A percentile compares a stretch with the other conserved stretches of the same genome.
Conservation (phyloP, 2,888 invertebrate genomes). For the Lysandra bellargus region DNA sequence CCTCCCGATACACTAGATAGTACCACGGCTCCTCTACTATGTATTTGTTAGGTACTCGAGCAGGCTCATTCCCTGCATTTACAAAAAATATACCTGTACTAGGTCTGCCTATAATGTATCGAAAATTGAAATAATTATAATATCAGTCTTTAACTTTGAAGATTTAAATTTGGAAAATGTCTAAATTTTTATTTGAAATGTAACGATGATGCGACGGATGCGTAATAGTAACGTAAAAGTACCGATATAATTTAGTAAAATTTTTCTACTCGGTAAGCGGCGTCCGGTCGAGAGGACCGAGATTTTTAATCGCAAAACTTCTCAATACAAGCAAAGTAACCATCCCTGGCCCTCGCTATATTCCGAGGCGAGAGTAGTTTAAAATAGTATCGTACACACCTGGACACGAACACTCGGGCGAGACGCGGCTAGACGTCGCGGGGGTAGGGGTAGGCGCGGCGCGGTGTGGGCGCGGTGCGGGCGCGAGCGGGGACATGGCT, state of each 20-base stretch:
- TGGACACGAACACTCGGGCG: neutral
- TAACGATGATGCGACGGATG: conserved; percentile 70
- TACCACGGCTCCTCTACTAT: neutral
- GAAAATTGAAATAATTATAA: neutral
- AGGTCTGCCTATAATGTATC: conserved; percentile 1
- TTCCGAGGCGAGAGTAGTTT: neutral
- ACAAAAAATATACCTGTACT: neutral
- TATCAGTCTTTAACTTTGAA: neutral
- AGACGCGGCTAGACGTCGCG: neutral
- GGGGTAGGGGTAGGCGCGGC: conserved; percentile 29
- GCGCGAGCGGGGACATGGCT: conserved; percentile 61
- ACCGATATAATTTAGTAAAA: conserved; percentile 29
- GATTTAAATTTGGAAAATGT: neutral
- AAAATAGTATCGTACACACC: neutral
- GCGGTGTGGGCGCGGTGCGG: conserved; percentile 43
- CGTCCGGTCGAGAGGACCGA: conserved; percentile 64
- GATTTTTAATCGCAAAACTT: conserved; percentile 22
- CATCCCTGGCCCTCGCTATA: neutral
- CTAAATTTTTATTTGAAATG: neutral
- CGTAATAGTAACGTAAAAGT: conserved; percentile 50
- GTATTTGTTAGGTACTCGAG: conserved; percentile 3
- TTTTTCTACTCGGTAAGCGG: conserved; percentile 55
- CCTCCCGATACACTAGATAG: conserved; percentile 7
- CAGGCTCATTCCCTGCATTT: neutral
- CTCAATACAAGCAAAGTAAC: neutral